Percentiles rank a stretch among this genome's conserved stretches.
Evolutionary conservation across 2,888 invertebrate species (phyloP).

Genomic region (Adelphocoris suturalis): DNA sequence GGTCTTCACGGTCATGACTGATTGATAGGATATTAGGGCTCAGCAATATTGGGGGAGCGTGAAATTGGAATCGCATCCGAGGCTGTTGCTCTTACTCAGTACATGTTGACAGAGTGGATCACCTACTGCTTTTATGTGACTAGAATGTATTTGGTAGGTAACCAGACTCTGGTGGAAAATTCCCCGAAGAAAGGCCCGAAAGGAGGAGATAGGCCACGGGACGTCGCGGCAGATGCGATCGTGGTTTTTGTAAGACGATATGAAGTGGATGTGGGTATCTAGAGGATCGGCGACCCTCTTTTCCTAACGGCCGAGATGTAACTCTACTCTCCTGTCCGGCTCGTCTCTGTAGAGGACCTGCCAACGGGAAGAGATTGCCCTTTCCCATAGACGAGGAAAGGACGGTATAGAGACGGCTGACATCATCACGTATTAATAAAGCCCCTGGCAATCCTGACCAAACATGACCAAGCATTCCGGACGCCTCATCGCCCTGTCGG

Average conservation of each 20-base stretch:
- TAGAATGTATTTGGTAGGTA: conserved; percentile 6
- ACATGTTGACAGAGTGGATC: not conserved
- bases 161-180: not conserved
- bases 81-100: not conserved
- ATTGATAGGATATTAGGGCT: not conserved
- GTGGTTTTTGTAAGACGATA: conserved; percentile 61
- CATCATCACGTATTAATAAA: conserved; percentile 35
- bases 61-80: not conserved
- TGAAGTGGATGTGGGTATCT: conserved; percentile 51
- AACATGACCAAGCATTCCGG: conserved; percentile 8
- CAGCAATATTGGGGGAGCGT: not conserved
- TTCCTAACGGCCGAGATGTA: conserved; percentile 14
- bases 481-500: not conserved
- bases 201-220: not conserved
- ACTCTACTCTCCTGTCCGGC: conserved; percentile 2
- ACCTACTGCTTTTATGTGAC: not conserved
- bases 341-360: conserved; percentile 3
- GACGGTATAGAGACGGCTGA: not conserved
- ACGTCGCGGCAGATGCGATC: conserved; percentile 44
- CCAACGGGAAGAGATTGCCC: conserved; percentile 19
- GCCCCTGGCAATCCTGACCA: conserved; percentile 8
- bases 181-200: not conserved
- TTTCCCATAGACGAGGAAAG: conserved; percentile 21
- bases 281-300: not conserved
- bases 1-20: not conserved